Base-by-base conservation (phyloP, 1,140 invertebrate species). In the Heliconius congener region DNA sequence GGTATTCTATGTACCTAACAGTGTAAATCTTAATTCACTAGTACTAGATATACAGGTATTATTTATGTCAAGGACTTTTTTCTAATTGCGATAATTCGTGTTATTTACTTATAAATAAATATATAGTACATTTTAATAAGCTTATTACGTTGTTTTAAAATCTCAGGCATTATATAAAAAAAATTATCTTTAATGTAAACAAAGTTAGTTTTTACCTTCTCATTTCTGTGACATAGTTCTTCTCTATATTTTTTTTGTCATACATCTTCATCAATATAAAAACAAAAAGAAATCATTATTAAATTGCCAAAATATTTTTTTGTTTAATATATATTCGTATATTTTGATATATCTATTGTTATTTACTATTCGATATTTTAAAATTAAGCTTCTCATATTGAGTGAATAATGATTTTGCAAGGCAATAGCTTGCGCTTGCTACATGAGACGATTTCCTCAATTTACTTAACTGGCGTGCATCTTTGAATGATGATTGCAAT, bases 401-500 rank as follows among this genome's bases (percentile, higher is more conserved):
- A 16, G 23, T 66, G 30, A 66, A 30, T 66, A 66, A 30, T 30
- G 13, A 66, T 66, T 66, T 66, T 30, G 60, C 27, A 66, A 66
- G 27, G 60, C 60, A 66, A 13, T 30, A 66, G 60, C 27, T 66
- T 11, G 52, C 77, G 52, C 52, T 78, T 78, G 37, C 71, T 50
- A 77, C 77, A 78, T 73, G 11, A 71, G 52, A 60, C 9, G 57
- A 70, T 77, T 78, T 78, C 77, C 34, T 73, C 71, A 78, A 73
- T 73, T 37, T 60, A 37, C n/a, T 60, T 37, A 73, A 23, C 52
- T 23, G 71, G 71, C 77, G 77, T 72, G 70, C 77, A 78, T 73
- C 77, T 78, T 73, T 71, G 71, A 72, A 78, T 78, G 71, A 73
- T 73, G 74, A 39, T 73, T 52, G 77, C 77, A 73, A 78, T 73